Base-by-base conservation (phyloP, 2,888 invertebrate genomes). In the Drepana falcataria region DNA sequence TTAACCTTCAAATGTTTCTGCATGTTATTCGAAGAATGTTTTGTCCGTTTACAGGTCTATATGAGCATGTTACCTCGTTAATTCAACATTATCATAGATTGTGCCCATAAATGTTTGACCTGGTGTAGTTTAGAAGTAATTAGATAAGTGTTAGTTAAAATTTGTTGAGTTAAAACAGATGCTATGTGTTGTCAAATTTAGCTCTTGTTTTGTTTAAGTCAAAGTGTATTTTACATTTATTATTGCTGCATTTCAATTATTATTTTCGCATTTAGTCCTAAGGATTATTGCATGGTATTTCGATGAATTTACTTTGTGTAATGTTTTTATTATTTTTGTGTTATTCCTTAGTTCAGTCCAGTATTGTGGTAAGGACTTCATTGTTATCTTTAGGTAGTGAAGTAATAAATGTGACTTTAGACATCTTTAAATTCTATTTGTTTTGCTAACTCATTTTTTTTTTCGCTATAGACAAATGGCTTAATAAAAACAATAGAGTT, bases 351-450 rank as follows among this genome's bases (percentile, higher is more conserved):
- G 48, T 52, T 53, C 49, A 35, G 21, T 49, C 37, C 48, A 35
- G 40, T 55, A 34, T n/a, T 59, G 59, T 60, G 59, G 55, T 64
- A 67, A 65, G 61, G 58, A 68, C 69, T 71, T 70, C 77, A 72
- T 57, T 68, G 75, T 76, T 73, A 78, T 77, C 61, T 57, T 73
- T 73, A 79, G 71, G 63, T 82, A 85, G 73, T 75, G 61, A 66
- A 81, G 75, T 91, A 90, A 90, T 89, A 87, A 89, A 87, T 91
- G 90, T 91, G 89, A 91, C 91, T 90, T 77, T 87, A 79, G 73
- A 70, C 77, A 56, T 64, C 61, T 69, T 68, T 75, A 73, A 65
- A 55, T 57, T 34, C 64, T 37, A 4, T 37, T 66, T 63, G 52
- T 64, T 67, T 70, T 57, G 59, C 53, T 6, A 41, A 9, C 3